phyloP scores from a whole-genome alignment of 30 jellyfish, hydroid and myxozoan genomes.

The Cassiopea xamachana region DNA sequence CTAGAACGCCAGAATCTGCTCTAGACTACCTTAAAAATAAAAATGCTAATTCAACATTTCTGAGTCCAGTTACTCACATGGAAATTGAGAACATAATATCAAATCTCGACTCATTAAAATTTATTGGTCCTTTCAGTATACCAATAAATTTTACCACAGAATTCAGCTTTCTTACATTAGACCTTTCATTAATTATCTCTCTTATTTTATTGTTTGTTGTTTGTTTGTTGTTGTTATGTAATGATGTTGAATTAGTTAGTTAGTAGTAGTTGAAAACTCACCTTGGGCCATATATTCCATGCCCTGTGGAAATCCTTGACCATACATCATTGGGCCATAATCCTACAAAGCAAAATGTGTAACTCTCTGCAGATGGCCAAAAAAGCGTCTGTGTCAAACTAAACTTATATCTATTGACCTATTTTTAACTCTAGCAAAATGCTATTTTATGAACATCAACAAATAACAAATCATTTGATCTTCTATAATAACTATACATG shows the following conservation, averaged over 20 bases:
- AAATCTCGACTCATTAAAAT: neutral
- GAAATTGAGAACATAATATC: neutral
- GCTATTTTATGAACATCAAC: no score
- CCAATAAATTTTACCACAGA: neutral
- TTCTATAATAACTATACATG: no score
- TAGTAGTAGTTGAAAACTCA: neutral
- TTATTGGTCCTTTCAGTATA: neutral
- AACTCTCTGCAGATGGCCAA: no score
- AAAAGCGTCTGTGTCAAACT: no score
- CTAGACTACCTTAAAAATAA: neutral
- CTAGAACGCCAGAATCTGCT: neutral
- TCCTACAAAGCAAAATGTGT: slow-evolving; percentile 3
- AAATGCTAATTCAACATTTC: neutral
- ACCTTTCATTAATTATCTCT: no score
- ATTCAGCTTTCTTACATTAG: neutral
- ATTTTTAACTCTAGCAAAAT: no score
- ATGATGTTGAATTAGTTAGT: no score
- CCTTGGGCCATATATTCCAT: slow-evolving; percentile 37
- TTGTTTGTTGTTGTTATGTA: no score
- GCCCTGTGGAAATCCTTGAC: slow-evolving; percentile 28
- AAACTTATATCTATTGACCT: no score
- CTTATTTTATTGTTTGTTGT: no score
- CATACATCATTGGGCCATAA: slow-evolving; percentile 21
- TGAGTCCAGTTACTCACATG: neutral
- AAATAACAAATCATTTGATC: no score